Percentiles rank a stretch among this genome's conserved stretches.
phyloP scores from a whole-genome alignment of 2,113 vertebrate genomes.

The Puffinus mauretanicus region DNA sequence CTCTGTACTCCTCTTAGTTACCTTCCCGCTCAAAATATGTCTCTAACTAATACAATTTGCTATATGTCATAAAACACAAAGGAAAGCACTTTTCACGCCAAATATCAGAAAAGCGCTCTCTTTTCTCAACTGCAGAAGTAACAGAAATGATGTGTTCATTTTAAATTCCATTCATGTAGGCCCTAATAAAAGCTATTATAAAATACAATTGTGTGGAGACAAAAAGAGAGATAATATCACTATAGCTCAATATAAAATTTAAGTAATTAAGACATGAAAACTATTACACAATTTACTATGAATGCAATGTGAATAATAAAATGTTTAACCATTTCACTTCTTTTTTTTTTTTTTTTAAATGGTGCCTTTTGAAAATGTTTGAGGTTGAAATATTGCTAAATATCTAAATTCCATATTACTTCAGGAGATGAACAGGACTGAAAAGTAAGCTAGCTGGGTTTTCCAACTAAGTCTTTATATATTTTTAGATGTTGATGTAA shows the following conservation, averaged over 20 bases:
- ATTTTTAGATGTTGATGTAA: background rate
- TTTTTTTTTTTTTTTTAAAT: background rate
- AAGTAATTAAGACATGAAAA: constrained; percentile 88
- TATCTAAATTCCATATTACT: background rate
- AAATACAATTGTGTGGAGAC: constrained; percentile 84
- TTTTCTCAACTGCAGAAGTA: constrained; percentile 65
- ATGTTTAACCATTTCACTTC: constrained; percentile 68
- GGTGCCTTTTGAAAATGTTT: background rate
- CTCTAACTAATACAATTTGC: constrained; percentile 68
- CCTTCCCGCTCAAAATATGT: constrained; percentile 62
- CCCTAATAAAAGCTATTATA: constrained; percentile 85
- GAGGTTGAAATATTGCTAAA: background rate
- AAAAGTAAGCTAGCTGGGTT: background rate
- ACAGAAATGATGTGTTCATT: constrained; percentile 76
- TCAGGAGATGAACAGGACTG: background rate
- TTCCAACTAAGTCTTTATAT: background rate
- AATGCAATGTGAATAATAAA: constrained; percentile 78
- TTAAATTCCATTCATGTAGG: constrained; percentile 82
- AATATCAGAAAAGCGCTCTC: constrained; percentile 71
- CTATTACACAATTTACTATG: constrained; percentile 83
- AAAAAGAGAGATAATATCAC: constrained; percentile 85
- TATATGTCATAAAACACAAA: constrained; percentile 77
- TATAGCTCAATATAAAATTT: constrained; percentile 84
- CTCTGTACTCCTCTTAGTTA: constrained; percentile 46
- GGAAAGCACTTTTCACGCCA: constrained; percentile 71